Conservation (phyloP, 2,797 vertebrate species). For the Pampus argenteus region DNA sequence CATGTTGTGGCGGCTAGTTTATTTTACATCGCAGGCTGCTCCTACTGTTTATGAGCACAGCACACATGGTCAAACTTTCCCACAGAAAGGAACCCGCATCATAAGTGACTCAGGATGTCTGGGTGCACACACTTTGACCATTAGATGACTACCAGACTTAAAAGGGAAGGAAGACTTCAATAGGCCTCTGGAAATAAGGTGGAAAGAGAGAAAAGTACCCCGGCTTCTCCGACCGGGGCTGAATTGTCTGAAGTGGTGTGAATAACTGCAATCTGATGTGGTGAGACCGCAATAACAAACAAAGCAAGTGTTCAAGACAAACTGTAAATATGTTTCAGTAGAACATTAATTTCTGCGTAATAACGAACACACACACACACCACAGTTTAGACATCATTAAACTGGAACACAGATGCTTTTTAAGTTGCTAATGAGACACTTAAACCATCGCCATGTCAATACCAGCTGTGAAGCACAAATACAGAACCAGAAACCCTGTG, state of each 20-base stretch:
- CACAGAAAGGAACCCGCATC: slow-evolving; percentile 73
- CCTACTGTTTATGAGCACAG: slow-evolving; percentile 78
- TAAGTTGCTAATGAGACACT: slow-evolving; percentile 39
- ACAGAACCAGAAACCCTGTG: slow-evolving; percentile 41
- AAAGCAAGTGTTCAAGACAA: slow-evolving; percentile 36
- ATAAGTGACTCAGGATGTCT: slow-evolving; percentile 79
- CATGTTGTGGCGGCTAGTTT: slow-evolving; percentile 76
- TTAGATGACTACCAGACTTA: slow-evolving; percentile 63
- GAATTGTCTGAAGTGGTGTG: slow-evolving; percentile 43
- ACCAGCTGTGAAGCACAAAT: slow-evolving; percentile 60
- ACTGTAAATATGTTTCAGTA: slow-evolving; percentile 46
- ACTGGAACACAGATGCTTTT: slow-evolving; percentile 33
- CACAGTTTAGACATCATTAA: too few relatives aligned
- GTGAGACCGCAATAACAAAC: slow-evolving; percentile 56
- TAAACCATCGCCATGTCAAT: slow-evolving; percentile 50
- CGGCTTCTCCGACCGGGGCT: slow-evolving; percentile 5
- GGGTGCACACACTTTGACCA: slow-evolving; percentile 65
- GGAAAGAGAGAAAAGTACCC: slow-evolving; percentile 26
- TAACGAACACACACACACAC: background rate
- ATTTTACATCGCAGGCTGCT: slow-evolving; percentile 73
- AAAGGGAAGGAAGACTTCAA: slow-evolving; percentile 55
- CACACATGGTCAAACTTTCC: slow-evolving; percentile 72
- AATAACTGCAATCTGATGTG: slow-evolving; percentile 51
- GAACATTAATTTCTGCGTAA: slow-evolving; percentile 41
- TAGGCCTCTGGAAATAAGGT: slow-evolving; percentile 32